phyloP scores from a whole-genome alignment of 1,140 invertebrate genomes.

The Micrasema longulum region DNA sequence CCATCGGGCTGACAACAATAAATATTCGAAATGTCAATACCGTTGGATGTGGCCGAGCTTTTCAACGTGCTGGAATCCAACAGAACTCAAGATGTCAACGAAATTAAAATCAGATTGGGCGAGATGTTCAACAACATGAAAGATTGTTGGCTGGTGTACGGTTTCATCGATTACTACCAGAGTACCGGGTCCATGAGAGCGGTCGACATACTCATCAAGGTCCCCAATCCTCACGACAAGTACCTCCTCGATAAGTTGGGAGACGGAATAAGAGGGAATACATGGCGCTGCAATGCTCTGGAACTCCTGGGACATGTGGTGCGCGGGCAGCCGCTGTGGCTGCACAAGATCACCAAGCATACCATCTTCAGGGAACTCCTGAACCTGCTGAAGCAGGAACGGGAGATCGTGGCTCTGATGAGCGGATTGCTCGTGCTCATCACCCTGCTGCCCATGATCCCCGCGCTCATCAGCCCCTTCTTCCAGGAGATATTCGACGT shows the following conservation, averaged over 20 bases:
- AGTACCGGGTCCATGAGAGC: slow-evolving; percentile 80
- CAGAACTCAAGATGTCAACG: slow-evolving; percentile 74
- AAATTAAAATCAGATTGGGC: slow-evolving; percentile 77
- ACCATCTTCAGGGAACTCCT: slow-evolving; percentile 81
- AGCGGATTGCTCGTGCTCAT: slow-evolving; percentile 86
- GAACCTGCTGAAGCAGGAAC: slow-evolving; percentile 83
- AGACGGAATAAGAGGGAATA: slow-evolving; percentile 69
- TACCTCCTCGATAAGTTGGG: slow-evolving; percentile 80
- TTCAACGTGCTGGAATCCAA: slow-evolving; percentile 81
- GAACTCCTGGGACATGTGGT: slow-evolving; percentile 85
- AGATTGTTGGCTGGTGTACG: slow-evolving; percentile 87
- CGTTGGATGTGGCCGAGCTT: slow-evolving; percentile 65
- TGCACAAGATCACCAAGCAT: slow-evolving; percentile 84
- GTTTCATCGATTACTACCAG: slow-evolving; percentile 87
- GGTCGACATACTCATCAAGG: slow-evolving; percentile 83
- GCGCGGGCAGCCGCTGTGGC: slow-evolving; percentile 87
- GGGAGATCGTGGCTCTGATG: slow-evolving; percentile 82
- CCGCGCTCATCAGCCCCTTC: slow-evolving; percentile 78
- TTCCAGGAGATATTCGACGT: slow-evolving; percentile 88
- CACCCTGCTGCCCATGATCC: slow-evolving; percentile 86
- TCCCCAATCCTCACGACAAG: slow-evolving; percentile 86
- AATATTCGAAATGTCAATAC: slow-evolving; percentile 42
- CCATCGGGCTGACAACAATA: slow-evolving; percentile 27
- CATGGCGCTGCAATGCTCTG: slow-evolving; percentile 73
- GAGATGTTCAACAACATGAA: slow-evolving; percentile 81